Evolutionary conservation across 2,113 vertebrate species (phyloP).

Genomic region (Heptranchias perlo): DNA sequence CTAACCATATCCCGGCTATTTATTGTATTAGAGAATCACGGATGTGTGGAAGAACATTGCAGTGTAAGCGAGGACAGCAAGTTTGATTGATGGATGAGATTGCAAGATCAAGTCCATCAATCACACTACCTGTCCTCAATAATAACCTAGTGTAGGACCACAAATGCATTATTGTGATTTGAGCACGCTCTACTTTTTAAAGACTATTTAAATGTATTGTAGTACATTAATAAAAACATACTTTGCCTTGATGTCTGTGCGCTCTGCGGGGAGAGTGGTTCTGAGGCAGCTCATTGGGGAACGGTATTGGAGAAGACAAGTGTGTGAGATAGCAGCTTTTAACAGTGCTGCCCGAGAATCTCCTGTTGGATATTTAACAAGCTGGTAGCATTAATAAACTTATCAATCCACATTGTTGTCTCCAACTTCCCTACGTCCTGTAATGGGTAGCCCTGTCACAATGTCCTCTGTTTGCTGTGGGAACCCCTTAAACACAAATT

Average conservation of each 20-base stretch:
- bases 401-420: not conserved
- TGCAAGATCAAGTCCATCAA: conserved; percentile 3
- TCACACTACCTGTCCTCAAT: conserved; percentile 18
- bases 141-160: not conserved
- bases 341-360: not conserved
- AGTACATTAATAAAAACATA: conserved; percentile 9
- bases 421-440: not conserved
- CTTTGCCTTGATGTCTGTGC: not conserved
- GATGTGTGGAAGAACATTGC: not conserved
- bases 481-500: not conserved
- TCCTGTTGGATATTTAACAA: not conserved
- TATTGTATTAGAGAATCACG: not conserved
- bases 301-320: not conserved
- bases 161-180: not conserved
- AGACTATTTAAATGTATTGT: conserved; percentile 17
- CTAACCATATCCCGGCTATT: not conserved
- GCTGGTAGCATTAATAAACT: conserved; percentile 5
- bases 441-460: not conserved
- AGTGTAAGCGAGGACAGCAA: not conserved
- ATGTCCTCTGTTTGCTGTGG: not conserved
- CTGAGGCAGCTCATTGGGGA: not conserved
- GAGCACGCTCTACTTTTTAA: not conserved
- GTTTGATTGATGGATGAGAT: conserved; percentile 31
- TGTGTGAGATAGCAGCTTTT: no score
- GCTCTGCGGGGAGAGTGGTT: not conserved